phyloP scores from a whole-genome alignment of 1,140 invertebrate species.

The Parapsyche elsis region DNA sequence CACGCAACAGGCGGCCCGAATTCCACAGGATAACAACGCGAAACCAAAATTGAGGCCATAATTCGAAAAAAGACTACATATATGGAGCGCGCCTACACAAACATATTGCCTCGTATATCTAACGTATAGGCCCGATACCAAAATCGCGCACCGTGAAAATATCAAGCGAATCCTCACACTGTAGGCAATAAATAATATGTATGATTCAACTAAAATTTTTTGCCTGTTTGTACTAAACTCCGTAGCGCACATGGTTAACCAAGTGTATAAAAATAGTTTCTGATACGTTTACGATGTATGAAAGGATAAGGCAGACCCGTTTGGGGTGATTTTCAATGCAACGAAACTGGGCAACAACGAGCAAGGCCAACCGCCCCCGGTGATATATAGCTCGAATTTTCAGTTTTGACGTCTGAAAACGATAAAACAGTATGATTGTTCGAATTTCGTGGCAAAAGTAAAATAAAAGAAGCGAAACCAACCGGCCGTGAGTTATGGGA shows the following conservation, averaged over 20 bases:
- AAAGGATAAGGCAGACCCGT: too few species aligned
- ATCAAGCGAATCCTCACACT: too few species aligned
- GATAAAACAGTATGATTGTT: constrained; percentile 23
- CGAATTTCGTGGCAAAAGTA: not conserved
- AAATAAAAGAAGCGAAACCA: constrained; percentile 13
- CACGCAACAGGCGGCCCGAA: constrained; percentile 40
- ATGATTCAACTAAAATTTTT: too few species aligned
- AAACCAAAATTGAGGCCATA: constrained; percentile 46
- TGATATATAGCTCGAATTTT: constrained; percentile 7
- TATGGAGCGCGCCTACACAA: not conserved
- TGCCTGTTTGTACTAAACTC: too few species aligned
- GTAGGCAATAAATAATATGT: too few species aligned
- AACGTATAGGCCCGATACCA: too few species aligned
- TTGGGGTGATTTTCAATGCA: not conserved
- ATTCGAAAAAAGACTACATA: constrained; percentile 18
- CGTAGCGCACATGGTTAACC: too few species aligned
- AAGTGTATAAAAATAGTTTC: too few species aligned
- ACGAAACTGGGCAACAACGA: not conserved
- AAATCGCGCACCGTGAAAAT: too few species aligned
- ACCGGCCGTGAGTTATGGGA: constrained; percentile 9
- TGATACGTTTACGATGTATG: too few species aligned
- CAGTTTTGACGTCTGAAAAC: constrained; percentile 13
- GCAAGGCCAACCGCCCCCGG: not conserved
- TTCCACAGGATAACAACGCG: constrained; percentile 29
- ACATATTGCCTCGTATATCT: too few species aligned